Evolutionary conservation across 2,113 vertebrate genomes (phyloP).

Genomic region (Tringa solitaria): DNA sequence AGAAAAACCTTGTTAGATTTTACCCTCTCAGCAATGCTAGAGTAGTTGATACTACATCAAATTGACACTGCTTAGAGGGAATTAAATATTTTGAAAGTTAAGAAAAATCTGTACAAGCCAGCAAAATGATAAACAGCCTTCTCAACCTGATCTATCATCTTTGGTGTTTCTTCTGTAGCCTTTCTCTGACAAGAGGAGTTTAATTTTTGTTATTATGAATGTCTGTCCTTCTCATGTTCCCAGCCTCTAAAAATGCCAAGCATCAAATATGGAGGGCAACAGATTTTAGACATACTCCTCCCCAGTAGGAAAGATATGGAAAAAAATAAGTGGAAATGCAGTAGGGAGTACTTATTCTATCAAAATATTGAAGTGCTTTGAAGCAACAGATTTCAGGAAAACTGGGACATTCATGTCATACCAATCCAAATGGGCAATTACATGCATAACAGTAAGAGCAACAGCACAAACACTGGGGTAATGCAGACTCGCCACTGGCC

Average conservation of each 20-base stretch:
- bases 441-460: background rate
- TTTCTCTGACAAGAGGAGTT: background rate
- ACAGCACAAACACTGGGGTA: background rate
- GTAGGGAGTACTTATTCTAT: background rate
- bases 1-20: background rate
- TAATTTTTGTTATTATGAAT: background rate
- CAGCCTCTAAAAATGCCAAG: background rate
- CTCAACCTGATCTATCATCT: background rate
- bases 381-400: background rate
- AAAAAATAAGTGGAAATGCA: background rate
- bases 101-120: background rate
- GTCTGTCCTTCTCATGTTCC: background rate
- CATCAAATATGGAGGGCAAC: background rate
- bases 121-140: background rate
- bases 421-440: background rate
- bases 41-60: background rate
- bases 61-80: background rate
- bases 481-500: background rate
- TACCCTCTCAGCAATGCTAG: background rate
- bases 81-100: constrained; percentile 28
- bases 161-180: background rate
- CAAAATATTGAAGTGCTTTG: background rate
- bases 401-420: background rate
- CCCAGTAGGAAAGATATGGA: accelerated
- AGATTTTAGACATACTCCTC: background rate